Conservation (phyloP, 2,888 invertebrate genomes). For the Podabrus alpinus region DNA sequence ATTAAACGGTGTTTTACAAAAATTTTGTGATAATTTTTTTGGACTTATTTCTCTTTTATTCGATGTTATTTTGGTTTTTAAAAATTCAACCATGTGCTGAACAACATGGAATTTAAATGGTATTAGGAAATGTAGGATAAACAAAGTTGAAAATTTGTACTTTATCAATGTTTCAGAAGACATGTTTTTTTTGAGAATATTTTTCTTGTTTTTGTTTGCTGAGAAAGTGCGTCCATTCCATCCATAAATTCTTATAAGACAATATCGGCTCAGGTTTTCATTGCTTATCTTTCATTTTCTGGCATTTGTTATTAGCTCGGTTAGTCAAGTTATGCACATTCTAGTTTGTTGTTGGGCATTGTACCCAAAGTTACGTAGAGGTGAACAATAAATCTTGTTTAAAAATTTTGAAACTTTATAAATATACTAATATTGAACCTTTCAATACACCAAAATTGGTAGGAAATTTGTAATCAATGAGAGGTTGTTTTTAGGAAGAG, state of each 20-base stretch:
- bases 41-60: background rate
- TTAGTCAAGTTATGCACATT: background rate
- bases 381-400: too few species aligned
- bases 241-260: background rate
- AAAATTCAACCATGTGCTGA: background rate
- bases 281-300: background rate
- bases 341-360: background rate
- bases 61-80: background rate
- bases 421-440: too few species aligned
- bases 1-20: background rate
- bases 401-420: too few species aligned
- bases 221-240: background rate
- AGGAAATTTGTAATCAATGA: too few species aligned
- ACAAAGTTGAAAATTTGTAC: background rate
- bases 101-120: background rate
- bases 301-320: background rate
- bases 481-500: too few species aligned
- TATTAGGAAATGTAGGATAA: background rate
- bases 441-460: too few species aligned
- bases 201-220: background rate
- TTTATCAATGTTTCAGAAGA: background rate
- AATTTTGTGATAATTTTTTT: background rate
- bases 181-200: background rate
- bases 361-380: background rate
- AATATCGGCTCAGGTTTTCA: background rate